A percentile compares a stretch with the other conserved stretches of the same genome.
These are phyloP conservation scores for Silurus glanis DNA, from an alignment of 2,113 vertebrate species.

Conservation along the genomic window DNA sequence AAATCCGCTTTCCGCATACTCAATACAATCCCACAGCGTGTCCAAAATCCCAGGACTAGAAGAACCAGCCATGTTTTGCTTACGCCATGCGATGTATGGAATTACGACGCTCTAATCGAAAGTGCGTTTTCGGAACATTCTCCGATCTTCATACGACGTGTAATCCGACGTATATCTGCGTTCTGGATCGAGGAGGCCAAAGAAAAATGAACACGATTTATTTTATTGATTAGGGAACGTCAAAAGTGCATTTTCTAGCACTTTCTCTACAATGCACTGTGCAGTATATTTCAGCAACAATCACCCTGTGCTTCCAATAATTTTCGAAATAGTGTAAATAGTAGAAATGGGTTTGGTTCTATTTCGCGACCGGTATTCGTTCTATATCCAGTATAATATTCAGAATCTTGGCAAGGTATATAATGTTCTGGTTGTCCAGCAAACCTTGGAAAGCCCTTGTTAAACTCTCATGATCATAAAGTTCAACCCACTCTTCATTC, in stretches of 20 bases:
- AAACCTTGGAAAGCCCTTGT: background rate
- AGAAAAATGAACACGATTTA: background rate
- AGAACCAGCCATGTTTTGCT: background rate
- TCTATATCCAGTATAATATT: background rate
- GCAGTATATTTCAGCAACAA: background rate
- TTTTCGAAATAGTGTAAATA: background rate
- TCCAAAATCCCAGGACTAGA: background rate
- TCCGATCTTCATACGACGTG: background rate
- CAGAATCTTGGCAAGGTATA: background rate
- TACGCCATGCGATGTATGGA: background rate
- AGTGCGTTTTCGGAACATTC: background rate
- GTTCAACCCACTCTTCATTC: background rate
- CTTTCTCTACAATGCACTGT: background rate
- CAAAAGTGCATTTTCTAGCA: background rate
- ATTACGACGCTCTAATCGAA: background rate
- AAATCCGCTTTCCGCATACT: background rate
- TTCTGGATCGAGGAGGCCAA: background rate
- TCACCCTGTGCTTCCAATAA: no score
- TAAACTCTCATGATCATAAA: background rate
- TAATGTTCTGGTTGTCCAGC: background rate
- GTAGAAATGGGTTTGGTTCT: background rate
- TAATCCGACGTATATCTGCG: background rate
- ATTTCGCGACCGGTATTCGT: background rate
- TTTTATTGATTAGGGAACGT: background rate
- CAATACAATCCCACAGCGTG: background rate